phyloP scores from a whole-genome alignment of 2,113 vertebrate genomes.

The Ctenodactylus gundi region DNA sequence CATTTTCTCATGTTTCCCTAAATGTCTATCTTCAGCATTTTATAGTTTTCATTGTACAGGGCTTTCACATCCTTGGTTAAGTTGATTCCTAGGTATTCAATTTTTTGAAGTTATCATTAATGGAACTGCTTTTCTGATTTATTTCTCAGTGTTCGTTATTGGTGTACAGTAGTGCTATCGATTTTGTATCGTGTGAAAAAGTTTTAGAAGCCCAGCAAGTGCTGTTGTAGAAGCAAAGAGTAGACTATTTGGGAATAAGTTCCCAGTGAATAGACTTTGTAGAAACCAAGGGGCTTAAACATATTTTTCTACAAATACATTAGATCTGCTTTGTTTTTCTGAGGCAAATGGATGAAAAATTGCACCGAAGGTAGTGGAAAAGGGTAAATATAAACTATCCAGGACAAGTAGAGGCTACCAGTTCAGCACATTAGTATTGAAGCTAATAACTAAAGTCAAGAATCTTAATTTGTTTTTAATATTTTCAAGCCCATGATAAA shows the following conservation, averaged over 20 bases:
- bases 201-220: too few relatives aligned
- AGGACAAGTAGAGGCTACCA: not conserved
- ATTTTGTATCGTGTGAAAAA: too few relatives aligned
- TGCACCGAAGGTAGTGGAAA: not conserved
- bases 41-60: too few relatives aligned
- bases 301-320: not conserved
- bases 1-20: too few relatives aligned
- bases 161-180: too few relatives aligned
- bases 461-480: not conserved
- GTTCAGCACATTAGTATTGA: not conserved
- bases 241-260: not conserved
- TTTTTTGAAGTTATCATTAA: too few relatives aligned
- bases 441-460: not conserved
- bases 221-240: not conserved
- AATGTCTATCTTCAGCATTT: too few relatives aligned
- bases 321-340: not conserved
- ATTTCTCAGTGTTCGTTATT: too few relatives aligned
- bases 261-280: slow-evolving; percentile 15
- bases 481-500: not conserved
- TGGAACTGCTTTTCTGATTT: too few relatives aligned
- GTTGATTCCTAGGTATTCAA: too few relatives aligned
- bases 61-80: too few relatives aligned
- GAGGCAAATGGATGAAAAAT: not conserved
- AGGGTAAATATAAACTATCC: not conserved
- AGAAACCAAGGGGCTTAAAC: not conserved